These are phyloP conservation scores for Piaya cayana DNA, from an alignment of 2,113 vertebrate genomes.

Conservation along the genomic window DNA sequence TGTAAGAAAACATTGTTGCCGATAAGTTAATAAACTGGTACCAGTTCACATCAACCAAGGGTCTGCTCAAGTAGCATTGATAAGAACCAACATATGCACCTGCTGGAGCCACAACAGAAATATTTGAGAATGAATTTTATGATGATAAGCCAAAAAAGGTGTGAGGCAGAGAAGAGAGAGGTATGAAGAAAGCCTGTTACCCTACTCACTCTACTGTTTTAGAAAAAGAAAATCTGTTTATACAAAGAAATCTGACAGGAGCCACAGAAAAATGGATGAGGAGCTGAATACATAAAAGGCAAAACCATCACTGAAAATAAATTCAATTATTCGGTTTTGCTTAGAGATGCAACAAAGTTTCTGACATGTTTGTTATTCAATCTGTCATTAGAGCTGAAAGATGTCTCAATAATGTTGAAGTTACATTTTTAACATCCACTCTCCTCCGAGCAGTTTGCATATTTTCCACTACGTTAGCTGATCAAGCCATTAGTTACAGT, in stretches of 20 bases:
- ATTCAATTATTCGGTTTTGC: constrained; percentile 60
- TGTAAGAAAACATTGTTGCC: accelerated
- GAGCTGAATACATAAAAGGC: neutral
- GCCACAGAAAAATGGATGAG: constrained; percentile 30
- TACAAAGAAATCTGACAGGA: constrained; percentile 12
- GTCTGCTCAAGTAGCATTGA: neutral
- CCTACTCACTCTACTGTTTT: neutral
- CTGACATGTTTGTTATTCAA: constrained; percentile 69
- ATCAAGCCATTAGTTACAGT: constrained; percentile 72
- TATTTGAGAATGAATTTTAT: neutral
- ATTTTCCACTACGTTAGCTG: constrained; percentile 73
- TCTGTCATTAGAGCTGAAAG: constrained; percentile 71
- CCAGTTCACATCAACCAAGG: neutral
- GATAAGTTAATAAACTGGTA: neutral
- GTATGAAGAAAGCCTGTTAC: neutral
- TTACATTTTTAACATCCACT: constrained; percentile 69
- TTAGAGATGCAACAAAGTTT: constrained; percentile 65
- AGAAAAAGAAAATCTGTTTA: neutral
- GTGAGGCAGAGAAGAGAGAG: neutral
- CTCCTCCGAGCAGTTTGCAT: constrained; percentile 68
- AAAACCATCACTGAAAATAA: constrained; percentile 51
- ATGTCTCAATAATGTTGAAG: constrained; percentile 69
- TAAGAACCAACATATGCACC: neutral
- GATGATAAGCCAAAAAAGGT: neutral
- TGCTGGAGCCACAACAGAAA: neutral